phyloP scores from a whole-genome alignment of 2,888 invertebrate genomes.

The Polyommatus iphigenia region DNA sequence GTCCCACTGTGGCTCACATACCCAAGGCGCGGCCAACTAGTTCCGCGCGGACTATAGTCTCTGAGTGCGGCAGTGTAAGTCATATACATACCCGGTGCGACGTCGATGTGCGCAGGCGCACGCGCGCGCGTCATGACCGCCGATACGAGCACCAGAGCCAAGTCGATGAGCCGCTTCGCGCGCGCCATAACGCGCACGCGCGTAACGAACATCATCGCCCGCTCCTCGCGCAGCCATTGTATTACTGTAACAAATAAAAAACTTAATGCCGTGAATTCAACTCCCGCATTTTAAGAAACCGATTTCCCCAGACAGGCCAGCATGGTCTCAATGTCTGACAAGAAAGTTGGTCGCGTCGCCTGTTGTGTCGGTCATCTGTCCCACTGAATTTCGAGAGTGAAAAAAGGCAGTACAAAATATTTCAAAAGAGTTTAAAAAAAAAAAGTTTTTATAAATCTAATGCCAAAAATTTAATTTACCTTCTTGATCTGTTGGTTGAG shows the following conservation, averaged over 20 bases:
- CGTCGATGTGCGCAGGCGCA: constrained; percentile 36
- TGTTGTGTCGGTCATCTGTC: too few relatives aligned
- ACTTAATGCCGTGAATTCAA: too few relatives aligned
- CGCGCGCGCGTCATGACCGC: constrained; percentile 77
- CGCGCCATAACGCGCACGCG: constrained; percentile 80
- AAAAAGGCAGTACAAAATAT: too few relatives aligned
- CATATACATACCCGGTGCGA: constrained; percentile 10
- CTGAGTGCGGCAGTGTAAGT: too few relatives aligned
- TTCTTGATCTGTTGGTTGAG: constrained; percentile 63
- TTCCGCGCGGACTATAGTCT: too few relatives aligned
- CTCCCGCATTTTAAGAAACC: too few relatives aligned
- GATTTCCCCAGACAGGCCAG: not conserved
- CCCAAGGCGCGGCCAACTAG: too few relatives aligned
- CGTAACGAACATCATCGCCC: constrained; percentile 79
- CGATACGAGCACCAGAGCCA: constrained; percentile 79
- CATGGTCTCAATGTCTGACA: constrained; percentile 2
- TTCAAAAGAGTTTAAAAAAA: too few relatives aligned
- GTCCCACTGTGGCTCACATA: too few relatives aligned
- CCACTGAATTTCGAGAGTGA: too few relatives aligned
- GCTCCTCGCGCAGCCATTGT: constrained; percentile 82
- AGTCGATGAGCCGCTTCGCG: constrained; percentile 81
- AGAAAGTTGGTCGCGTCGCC: not conserved
- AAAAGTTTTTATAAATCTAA: too few relatives aligned
- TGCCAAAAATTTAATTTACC: constrained; percentile 45
- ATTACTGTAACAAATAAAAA: constrained; percentile 53